Percentiles rank a stretch among this genome's conserved stretches.
phyloP scores from a whole-genome alignment of 2,113 vertebrate genomes.

The Otus sunia region DNA sequence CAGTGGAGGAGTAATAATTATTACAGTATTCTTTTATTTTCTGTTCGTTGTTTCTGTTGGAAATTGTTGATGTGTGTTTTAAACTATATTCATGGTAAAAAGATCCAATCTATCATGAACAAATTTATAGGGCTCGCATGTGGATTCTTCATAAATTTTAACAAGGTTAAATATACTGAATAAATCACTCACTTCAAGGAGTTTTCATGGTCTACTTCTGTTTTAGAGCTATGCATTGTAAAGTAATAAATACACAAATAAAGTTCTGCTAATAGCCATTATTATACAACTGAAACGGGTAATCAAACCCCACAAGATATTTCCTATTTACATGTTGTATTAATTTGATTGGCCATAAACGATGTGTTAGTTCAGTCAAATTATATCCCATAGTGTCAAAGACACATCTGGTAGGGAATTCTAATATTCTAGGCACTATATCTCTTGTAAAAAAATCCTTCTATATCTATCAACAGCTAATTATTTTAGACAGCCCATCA shows the following conservation, averaged over 20 bases:
- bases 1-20: neutral
- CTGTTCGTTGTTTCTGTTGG: neutral
- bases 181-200: neutral
- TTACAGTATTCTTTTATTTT: neutral
- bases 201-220: neutral
- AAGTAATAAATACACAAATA: neutral
- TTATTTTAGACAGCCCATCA: slow-evolving; percentile 45
- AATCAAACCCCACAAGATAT: neutral
- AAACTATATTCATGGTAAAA: neutral
- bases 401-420: slow-evolving; percentile 3
- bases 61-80: neutral
- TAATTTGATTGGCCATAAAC: neutral
- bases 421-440: neutral
- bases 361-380: neutral
- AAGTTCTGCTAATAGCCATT: neutral
- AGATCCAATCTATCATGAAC: neutral
- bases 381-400: neutral
- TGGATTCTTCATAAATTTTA: neutral
- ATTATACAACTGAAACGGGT: neutral
- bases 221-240: neutral
- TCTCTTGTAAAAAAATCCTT: slow-evolving; percentile 7
- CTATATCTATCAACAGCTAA: slow-evolving; percentile 2
- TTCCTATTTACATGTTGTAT: neutral
- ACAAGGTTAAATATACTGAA: neutral
- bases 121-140: neutral